Conservation (phyloP, 2,113 vertebrate genomes). For the Rhinogobius similis region DNA sequence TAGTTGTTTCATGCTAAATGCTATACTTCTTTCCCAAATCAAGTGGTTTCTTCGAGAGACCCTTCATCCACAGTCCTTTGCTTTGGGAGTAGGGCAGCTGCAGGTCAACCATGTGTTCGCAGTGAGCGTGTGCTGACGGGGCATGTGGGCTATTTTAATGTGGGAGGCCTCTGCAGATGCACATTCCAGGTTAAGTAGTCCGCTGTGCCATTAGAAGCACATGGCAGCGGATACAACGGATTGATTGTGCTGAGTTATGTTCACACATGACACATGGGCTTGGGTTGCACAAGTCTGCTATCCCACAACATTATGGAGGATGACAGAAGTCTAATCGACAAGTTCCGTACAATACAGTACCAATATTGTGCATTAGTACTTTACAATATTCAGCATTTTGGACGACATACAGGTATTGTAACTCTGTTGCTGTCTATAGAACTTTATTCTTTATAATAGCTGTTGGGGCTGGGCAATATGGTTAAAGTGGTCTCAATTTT, state of each 20-base stretch:
- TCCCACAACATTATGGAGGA: not conserved
- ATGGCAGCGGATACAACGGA: conserved; percentile 46
- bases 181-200: conserved; percentile 69
- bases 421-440: too few species aligned
- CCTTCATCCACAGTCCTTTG: conserved; percentile 1
- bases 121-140: conserved; percentile 61
- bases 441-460: too few species aligned
- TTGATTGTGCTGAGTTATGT: conserved; percentile 60
- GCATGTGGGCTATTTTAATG: conserved; percentile 73
- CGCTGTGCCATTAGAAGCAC: conserved; percentile 60
- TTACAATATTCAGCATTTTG: too few species aligned
- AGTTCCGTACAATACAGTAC: too few species aligned
- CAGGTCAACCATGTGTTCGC: conserved; percentile 34
- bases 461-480: not conserved
- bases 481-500: too few species aligned
- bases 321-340: too few species aligned
- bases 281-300: not conserved
- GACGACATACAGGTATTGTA: too few species aligned
- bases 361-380: too few species aligned
- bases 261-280: conserved; percentile 37
- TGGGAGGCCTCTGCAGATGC: conserved; percentile 52
- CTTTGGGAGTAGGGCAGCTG: conserved; percentile 58
- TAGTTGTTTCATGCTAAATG: conserved; percentile 9
- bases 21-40: not conserved
- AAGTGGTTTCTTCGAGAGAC: conserved; percentile 3